Evolutionary conservation across 2,888 invertebrate species (phyloP).

Genomic region (Zaprionus lineosus): DNA sequence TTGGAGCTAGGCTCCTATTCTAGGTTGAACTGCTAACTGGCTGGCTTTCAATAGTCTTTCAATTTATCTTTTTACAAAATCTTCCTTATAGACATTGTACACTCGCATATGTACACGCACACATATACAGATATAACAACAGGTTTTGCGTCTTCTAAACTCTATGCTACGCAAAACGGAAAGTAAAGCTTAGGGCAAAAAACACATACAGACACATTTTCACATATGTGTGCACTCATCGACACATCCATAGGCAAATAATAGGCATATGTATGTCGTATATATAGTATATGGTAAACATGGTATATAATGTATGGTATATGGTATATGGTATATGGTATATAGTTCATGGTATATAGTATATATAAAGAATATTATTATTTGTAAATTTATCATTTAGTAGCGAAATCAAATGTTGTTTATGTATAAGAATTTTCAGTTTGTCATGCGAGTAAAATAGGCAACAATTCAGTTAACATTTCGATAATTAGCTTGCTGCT

Average conservation of each 20-base stretch:
- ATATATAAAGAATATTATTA: conserved; percentile 3
- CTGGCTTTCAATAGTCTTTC: conserved; percentile 46
- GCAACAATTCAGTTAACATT: conserved; percentile 55
- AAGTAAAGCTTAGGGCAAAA: too few species aligned
- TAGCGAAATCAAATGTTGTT: conserved; percentile 1
- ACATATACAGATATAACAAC: conserved; percentile 6
- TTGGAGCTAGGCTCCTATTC: conserved; percentile 43
- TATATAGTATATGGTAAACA: too few species aligned
- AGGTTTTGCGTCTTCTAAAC: too few species aligned
- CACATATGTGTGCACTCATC: too few species aligned
- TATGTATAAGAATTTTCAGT: conserved; percentile 23
- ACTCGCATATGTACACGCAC: conserved; percentile 1
- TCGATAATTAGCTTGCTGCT: conserved; percentile 27
- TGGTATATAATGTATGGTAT: too few species aligned
- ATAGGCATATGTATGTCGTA: conserved; percentile 13
- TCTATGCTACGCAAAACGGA: conserved; percentile 13
- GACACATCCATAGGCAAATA: too few species aligned
- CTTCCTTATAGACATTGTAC: neutral
- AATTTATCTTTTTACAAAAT: neutral
- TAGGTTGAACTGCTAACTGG: conserved; percentile 40
- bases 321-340: too few species aligned
- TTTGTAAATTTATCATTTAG: conserved; percentile 6
- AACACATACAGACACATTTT: too few species aligned
- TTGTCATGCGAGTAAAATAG: conserved; percentile 29
- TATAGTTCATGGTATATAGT: neutral